phyloP scores from a whole-genome alignment of 2,888 invertebrate genomes.

The Allolobophora icterica region DNA sequence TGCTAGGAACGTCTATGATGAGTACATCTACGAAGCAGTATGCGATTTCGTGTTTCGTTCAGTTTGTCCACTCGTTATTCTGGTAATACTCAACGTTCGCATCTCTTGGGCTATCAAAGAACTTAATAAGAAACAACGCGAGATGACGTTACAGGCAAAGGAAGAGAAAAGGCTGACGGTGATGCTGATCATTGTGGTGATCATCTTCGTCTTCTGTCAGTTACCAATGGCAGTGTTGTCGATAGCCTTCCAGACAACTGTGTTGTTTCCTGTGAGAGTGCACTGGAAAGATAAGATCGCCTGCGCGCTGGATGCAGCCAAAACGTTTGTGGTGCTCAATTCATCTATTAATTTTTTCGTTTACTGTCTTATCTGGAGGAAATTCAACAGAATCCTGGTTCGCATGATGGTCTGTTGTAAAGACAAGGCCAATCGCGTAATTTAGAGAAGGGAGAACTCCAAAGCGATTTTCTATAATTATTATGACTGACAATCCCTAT shows the following conservation, averaged over 20 bases:
- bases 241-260: background rate
- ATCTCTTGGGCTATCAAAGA: conserved; percentile 41
- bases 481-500: too few species aligned
- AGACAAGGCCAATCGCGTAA: background rate
- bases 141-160: background rate
- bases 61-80: conserved; percentile 47
- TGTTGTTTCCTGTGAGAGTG: background rate
- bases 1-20: conserved; percentile 34
- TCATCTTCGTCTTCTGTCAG: conserved; percentile 40
- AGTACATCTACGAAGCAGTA: conserved; percentile 48
- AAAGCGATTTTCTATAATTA: too few species aligned
- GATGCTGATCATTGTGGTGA: conserved; percentile 41
- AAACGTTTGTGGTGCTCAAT: conserved; percentile 45
- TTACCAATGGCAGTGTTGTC: conserved; percentile 31
- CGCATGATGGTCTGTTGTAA: background rate
- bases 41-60: conserved; percentile 48
- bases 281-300: background rate
- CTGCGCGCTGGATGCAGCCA: conserved; percentile 28
- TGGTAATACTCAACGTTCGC: conserved; percentile 45
- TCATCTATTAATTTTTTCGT: conserved; percentile 48
- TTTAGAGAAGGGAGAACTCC: background rate
- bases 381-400: conserved; percentile 33
- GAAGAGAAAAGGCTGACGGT: conserved; percentile 19
- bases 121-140: background rate
- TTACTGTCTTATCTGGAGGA: conserved; percentile 40